Evolutionary conservation across 2,797 vertebrate species (phyloP).

Genomic region (Trematomus bernacchii): DNA sequence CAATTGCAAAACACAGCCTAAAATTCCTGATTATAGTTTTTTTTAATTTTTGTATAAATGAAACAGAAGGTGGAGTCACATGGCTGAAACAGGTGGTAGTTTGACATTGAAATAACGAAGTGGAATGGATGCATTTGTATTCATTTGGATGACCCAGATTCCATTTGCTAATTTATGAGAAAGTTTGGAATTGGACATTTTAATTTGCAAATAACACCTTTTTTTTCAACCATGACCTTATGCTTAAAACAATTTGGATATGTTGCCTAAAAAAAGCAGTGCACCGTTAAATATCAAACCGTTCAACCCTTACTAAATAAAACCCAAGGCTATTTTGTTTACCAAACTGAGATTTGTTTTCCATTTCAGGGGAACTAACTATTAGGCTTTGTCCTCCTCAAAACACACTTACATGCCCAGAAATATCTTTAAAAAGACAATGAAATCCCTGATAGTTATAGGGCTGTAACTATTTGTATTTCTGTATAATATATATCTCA

Average conservation of each 20-base stretch:
- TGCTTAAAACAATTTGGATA: background rate
- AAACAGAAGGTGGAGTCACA: constrained; percentile 56
- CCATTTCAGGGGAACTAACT: too few species aligned
- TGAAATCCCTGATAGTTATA: background rate
- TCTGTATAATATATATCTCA: background rate
- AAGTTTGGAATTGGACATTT: constrained; percentile 28
- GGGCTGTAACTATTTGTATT: background rate
- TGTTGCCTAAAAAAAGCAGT: background rate
- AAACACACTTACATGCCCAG: too few species aligned
- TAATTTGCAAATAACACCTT: background rate
- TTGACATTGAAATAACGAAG: constrained; percentile 64
- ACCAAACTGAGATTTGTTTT: too few species aligned
- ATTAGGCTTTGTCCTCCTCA: too few species aligned
- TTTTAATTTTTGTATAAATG: constrained; percentile 4
- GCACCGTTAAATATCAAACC: background rate
- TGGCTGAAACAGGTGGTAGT: constrained; percentile 59
- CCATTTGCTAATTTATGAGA: background rate
- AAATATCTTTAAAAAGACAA: background rate
- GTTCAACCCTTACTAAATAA: background rate
- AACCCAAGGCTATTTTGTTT: background rate
- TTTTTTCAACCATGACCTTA: background rate
- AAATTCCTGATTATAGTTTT: constrained; percentile 56
- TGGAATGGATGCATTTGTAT: constrained; percentile 44
- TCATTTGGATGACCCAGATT: constrained; percentile 63
- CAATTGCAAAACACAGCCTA: constrained; percentile 7